These are phyloP conservation scores for Hippocampus barbouri DNA, from an alignment of 2,113 vertebrate genomes.

Conservation along the genomic window DNA sequence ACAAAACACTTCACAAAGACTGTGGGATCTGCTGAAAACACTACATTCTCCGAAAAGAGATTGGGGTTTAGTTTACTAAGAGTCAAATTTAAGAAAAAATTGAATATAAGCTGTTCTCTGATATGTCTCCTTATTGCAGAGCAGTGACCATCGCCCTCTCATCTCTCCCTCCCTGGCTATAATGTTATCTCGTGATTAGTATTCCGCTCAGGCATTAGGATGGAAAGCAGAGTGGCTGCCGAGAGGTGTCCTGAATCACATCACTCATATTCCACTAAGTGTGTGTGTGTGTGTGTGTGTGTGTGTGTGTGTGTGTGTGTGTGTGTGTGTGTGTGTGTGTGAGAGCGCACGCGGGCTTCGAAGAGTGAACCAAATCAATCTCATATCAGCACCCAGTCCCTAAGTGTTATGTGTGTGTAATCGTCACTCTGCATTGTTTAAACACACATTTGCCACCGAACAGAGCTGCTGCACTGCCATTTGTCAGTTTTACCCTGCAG, in stretches of 20 bases:
- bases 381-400: constrained; percentile 51
- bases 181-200: constrained; percentile 71
- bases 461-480: constrained; percentile 61
- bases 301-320: constrained; percentile 1
- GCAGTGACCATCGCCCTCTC: constrained; percentile 27
- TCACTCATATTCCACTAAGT: constrained; percentile 63
- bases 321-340: constrained; percentile 12
- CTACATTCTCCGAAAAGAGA: background rate
- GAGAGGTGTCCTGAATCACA: constrained; percentile 74
- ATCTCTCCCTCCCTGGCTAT: constrained; percentile 46
- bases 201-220: constrained; percentile 67
- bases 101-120: constrained; percentile 48
- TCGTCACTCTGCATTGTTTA: constrained; percentile 66
- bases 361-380: constrained; percentile 63
- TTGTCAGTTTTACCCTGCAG: constrained; percentile 52
- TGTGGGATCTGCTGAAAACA: constrained; percentile 16
- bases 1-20: constrained; percentile 17
- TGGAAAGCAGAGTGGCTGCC: constrained; percentile 71
- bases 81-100: constrained; percentile 16
- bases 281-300: constrained; percentile 21
- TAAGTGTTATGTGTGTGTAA: constrained; percentile 65
- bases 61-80: background rate
- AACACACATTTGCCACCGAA: constrained; percentile 69
- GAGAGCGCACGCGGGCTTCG: constrained; percentile 12
- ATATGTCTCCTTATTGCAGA: constrained; percentile 38